These are phyloP conservation scores for Pterois miles DNA, from an alignment of 2,797 vertebrate species.

Conservation along the genomic window DNA sequence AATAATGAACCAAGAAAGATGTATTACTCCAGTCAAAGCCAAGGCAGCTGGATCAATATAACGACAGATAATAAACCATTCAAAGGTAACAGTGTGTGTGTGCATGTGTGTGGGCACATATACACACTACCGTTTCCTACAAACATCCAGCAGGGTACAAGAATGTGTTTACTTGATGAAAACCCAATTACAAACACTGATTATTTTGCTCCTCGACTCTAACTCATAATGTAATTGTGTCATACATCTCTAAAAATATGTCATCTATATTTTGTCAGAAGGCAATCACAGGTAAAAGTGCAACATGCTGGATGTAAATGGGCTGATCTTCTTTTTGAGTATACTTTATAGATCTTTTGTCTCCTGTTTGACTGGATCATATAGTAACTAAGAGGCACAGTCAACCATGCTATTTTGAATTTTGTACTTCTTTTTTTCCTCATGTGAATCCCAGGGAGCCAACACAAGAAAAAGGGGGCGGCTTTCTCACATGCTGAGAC, in stretches of 20 bases:
- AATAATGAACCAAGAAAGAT: constrained; percentile 40
- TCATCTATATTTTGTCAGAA: constrained; percentile 21
- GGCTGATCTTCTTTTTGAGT: constrained; percentile 16
- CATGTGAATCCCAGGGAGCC: constrained; percentile 78
- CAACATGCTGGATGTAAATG: constrained; percentile 17
- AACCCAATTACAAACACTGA: constrained; percentile 9
- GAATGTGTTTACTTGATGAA: constrained; percentile 18
- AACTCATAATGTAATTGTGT: constrained; percentile 26
- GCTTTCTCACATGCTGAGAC: constrained; percentile 81
- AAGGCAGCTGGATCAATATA: constrained; percentile 44
- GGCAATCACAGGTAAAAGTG: constrained; percentile 10
- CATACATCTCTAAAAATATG: constrained; percentile 19
- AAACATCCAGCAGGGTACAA: constrained; percentile 24
- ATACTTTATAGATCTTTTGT: constrained; percentile 24
- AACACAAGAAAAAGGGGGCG: constrained; percentile 82
- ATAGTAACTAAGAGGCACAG: constrained; percentile 36
- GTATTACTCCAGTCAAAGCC: constrained; percentile 42
- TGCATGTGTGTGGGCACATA: not conserved
- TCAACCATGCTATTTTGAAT: constrained; percentile 65
- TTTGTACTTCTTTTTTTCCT: constrained; percentile 52
- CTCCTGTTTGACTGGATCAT: constrained; percentile 33
- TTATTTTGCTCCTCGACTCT: not conserved
- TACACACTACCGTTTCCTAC: not conserved
- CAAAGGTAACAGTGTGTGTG: constrained; percentile 28
- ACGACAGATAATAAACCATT: constrained; percentile 41